Percentiles rank a stretch among this genome's conserved stretches.
These are phyloP conservation scores for Rhinoptilus africanus DNA, from an alignment of 2,113 vertebrate species.

Conservation along the genomic window DNA sequence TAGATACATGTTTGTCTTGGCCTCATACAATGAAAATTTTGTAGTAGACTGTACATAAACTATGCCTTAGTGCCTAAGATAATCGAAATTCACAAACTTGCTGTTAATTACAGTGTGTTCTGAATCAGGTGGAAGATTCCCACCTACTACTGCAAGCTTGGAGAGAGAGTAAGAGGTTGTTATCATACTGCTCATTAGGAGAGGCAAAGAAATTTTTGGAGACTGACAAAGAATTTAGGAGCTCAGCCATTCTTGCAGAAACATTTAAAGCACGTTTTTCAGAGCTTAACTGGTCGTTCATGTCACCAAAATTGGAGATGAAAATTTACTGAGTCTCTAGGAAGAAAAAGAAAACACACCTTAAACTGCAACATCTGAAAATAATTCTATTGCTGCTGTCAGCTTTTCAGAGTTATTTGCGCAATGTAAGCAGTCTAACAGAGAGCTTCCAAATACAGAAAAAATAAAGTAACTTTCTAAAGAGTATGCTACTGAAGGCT, in stretches of 20 bases:
- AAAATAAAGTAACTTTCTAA: not conserved
- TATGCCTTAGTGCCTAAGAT: not conserved
- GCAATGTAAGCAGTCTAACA: not conserved
- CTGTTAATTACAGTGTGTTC: not conserved
- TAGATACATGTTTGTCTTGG: not conserved
- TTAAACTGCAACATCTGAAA: not conserved
- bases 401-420: not conserved
- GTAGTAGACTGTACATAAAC: not conserved
- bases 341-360: not conserved
- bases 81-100: not conserved
- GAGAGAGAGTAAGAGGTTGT: not conserved
- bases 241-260: not conserved
- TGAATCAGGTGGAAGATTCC: not conserved
- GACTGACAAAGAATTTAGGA: not conserved
- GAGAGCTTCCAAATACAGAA: not conserved
- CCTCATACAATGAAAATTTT: not conserved
- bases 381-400: not conserved
- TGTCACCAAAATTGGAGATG: not conserved
- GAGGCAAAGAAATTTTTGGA: not conserved
- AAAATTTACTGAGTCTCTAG: not conserved
- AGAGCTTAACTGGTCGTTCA: not conserved
- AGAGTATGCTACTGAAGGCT: not conserved
- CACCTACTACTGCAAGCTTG: not conserved
- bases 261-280: not conserved
- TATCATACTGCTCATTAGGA: not conserved